Evolutionary conservation across 2,113 vertebrate genomes (phyloP).

Genomic region (Pandion haliaetus): DNA sequence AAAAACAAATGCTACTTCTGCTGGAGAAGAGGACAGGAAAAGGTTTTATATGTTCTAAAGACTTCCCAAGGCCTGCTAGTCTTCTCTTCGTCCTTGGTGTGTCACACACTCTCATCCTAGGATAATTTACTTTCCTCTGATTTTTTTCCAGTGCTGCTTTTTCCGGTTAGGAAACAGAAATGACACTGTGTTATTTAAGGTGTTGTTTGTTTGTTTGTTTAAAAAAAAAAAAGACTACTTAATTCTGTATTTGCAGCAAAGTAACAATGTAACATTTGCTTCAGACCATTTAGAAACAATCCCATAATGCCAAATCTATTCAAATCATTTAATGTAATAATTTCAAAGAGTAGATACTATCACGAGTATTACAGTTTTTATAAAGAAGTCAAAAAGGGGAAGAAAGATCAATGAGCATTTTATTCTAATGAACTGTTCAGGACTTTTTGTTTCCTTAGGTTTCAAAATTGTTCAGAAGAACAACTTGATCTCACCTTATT

Average conservation of each 20-base stretch:
- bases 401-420: background rate
- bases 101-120: background rate
- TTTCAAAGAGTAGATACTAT: background rate
- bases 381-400: background rate
- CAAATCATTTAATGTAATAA: background rate
- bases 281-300: background rate
- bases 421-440: background rate
- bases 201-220: too few species aligned
- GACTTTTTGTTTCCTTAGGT: background rate
- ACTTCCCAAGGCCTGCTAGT: background rate
- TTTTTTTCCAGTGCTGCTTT: background rate
- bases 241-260: background rate
- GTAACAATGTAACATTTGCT: background rate
- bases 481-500: background rate
- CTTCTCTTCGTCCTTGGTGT: background rate
- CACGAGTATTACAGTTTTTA: background rate
- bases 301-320: background rate
- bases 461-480: background rate
- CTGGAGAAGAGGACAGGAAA: background rate
- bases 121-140: background rate
- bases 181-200: background rate
- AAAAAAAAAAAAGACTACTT: background rate
- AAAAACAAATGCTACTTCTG: conserved; percentile 3
- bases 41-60: background rate
- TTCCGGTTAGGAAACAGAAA: background rate